phyloP scores from a whole-genome alignment of 2,888 invertebrate species.

The Mesodorylaimus sp. region DNA sequence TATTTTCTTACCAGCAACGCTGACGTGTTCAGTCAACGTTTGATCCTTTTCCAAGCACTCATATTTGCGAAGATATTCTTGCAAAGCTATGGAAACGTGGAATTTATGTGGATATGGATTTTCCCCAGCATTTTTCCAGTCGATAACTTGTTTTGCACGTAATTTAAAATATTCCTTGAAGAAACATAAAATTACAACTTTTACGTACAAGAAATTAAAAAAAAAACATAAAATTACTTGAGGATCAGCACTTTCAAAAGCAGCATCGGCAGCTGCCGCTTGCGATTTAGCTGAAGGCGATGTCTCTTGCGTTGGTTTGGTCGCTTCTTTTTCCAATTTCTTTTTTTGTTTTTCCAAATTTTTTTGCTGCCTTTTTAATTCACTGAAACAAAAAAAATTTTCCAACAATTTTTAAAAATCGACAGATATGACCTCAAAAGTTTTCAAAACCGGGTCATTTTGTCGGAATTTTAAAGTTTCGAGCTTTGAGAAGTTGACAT shows the following conservation, averaged over 20 bases:
- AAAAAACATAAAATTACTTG: no score
- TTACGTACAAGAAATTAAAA: no score
- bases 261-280: no score
- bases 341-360: not conserved
- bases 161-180: conserved; percentile 63
- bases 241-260: no score
- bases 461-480: no score
- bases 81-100: conserved; percentile 66
- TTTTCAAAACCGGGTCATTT: no score
- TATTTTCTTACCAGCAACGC: conserved; percentile 49
- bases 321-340: not conserved
- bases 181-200: not conserved
- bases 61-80: conserved; percentile 69
- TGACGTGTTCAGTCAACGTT: conserved; percentile 44
- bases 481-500: no score
- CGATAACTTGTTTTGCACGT: conserved; percentile 57
- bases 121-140: conserved; percentile 51
- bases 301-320: not conserved
- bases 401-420: no score
- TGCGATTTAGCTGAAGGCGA: not conserved
- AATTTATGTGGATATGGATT: conserved; percentile 96
- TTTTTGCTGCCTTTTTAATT: not conserved
- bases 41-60: conserved; percentile 47
- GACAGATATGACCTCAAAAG: no score
- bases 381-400: not conserved